These are phyloP conservation scores for Aramus guarauna DNA, from an alignment of 2,113 vertebrate genomes.

Conservation along the genomic window DNA sequence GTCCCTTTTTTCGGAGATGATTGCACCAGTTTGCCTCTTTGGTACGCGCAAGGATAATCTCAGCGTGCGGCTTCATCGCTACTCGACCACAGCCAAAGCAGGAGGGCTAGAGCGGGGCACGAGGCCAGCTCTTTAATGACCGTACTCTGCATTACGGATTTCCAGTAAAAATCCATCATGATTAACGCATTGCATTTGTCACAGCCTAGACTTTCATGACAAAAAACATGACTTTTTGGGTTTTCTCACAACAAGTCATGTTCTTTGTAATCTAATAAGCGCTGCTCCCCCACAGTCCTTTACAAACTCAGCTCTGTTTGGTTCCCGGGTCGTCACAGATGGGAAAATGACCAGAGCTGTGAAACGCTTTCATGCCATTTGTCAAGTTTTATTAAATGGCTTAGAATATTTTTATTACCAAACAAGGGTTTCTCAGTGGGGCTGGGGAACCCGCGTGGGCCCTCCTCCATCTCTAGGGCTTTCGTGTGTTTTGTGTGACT, in stretches of 20 bases:
- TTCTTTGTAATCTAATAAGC: constrained; percentile 59
- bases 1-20: not conserved
- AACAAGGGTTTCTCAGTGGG: constrained; percentile 41
- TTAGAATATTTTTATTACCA: constrained; percentile 49
- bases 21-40: not conserved
- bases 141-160: not conserved
- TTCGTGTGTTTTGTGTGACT: not conserved
- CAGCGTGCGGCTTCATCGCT: not conserved
- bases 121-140: not conserved
- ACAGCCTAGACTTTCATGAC: constrained; percentile 48
- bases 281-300: constrained; percentile 13
- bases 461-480: not conserved
- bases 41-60: not conserved
- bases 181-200: constrained; percentile 42
- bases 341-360: constrained; percentile 61
- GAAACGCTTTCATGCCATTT: constrained; percentile 50
- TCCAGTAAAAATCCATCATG: constrained; percentile 57
- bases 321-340: constrained; percentile 12
- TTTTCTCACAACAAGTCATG: constrained; percentile 59
- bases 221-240: constrained; percentile 53
- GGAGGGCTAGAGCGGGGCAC: not conserved
- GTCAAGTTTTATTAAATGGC: constrained; percentile 53
- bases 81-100: not conserved
- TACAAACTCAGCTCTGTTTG: constrained; percentile 48
- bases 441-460: not conserved